Evolutionary conservation across 2,113 vertebrate genomes (phyloP).

Genomic region (Rhabdomys dilectus): DNA sequence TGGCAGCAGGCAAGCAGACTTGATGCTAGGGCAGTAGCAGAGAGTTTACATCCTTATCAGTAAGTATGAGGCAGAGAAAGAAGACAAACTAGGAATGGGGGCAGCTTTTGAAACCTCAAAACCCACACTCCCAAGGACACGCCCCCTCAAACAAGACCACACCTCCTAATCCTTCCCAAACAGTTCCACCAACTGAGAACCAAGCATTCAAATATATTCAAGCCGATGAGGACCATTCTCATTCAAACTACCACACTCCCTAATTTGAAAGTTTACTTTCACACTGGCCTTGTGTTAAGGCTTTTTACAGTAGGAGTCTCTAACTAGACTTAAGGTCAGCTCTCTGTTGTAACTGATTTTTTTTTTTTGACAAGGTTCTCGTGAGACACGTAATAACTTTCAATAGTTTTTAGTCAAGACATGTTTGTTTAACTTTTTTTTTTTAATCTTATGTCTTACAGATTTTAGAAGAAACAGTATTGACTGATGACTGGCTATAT

Average conservation of each 20-base stretch:
- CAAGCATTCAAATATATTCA: neutral
- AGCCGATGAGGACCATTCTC: neutral
- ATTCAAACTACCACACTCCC: neutral
- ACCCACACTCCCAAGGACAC: neutral
- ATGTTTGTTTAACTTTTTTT: neutral
- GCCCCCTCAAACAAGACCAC: neutral
- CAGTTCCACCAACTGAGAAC: neutral
- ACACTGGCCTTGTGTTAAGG: neutral
- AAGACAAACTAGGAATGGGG: neutral
- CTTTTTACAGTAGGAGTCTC: neutral
- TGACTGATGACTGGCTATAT: neutral
- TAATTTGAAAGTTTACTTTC: conserved; percentile 4
- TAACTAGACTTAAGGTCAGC: neutral
- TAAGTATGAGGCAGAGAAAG: neutral
- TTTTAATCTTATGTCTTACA: neutral
- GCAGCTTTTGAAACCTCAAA: neutral
- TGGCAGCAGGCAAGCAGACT: neutral
- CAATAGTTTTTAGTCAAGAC: neutral
- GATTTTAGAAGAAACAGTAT: conserved; percentile 11
- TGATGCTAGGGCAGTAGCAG: neutral
- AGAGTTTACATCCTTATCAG: neutral
- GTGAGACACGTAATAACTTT: neutral
- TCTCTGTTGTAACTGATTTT: neutral
- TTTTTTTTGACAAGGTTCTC: neutral
- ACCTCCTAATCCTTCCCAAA: neutral